Base-by-base conservation (phyloP, 2,888 invertebrate species). In the Pycnomerus fuliginosus region DNA sequence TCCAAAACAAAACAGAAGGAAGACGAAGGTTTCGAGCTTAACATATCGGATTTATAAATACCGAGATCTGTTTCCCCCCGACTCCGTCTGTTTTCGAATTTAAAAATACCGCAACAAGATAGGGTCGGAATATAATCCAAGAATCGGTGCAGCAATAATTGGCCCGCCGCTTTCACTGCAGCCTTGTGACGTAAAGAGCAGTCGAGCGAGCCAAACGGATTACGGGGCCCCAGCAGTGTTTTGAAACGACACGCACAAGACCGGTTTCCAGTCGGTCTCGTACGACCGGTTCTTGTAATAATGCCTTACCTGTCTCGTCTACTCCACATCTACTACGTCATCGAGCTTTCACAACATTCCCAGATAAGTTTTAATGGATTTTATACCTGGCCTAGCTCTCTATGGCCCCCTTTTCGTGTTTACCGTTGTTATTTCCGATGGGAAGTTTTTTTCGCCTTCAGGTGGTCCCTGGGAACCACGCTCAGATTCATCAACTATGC, bases 181-280 rank as follows among this genome's bases (percentile, higher is more conserved):
- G 47, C 52, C 49, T 52, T 57, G 61, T 66, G 66, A 66, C 66
- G 66, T 62, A 63, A 66, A 55, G 33, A 36, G 41, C 29, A 34
- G 48, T 48, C 56, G 44, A 49, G 46, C 53, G 52, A 51, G 56
- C 56, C 55, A 55, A 55, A 58, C 48, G 43, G 43, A 31, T 43
- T 43, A 36, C 36, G 41, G 42, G 27, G 30, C 42, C n/a, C n/a
- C n/a, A n/a, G 20, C 20, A 20, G 32, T 25, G 36, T 10, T 17
- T 34, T 7, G 32, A 33, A 17, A 13, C 35, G 13, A 25, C 27
- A 44, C 38, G 29, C 24, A 38, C 24, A 28, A 23, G 44, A 59
- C 59, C 50, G 59, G 56, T 56, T 59, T 50, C 41, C 36, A 33
- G 45, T 52, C 48, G 16, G 39, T 44, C 48, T 48, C 31, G 36